These are phyloP conservation scores for Philopedon plagiatum DNA, from an alignment of 2,888 invertebrate genomes.

Conservation along the genomic window DNA sequence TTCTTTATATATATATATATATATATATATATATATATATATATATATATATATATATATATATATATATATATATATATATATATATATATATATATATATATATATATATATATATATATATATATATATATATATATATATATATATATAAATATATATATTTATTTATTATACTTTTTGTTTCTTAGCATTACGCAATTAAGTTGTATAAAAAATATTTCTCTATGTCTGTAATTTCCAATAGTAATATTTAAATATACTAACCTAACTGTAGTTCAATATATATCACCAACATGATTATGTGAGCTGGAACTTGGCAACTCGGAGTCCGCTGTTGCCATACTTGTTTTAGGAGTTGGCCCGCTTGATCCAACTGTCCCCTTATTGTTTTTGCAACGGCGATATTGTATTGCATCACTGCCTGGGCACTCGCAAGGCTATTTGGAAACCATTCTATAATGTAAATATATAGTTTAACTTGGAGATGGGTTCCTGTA, in stretches of 20 bases:
- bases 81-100: no score
- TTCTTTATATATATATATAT: no score
- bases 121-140: no score
- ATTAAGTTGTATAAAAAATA: no score
- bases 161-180: no score
- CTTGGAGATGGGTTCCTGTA: not conserved
- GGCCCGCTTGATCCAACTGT: conserved; percentile 76
- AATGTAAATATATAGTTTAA: conserved; percentile 30
- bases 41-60: no score
- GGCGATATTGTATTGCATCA: conserved; percentile 84
- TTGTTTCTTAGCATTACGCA: no score
- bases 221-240: no score
- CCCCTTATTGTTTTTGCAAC: conserved; percentile 82
- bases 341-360: conserved; percentile 70
- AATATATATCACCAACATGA: conserved; percentile 77
- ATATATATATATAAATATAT: no score
- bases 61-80: no score
- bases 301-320: conserved; percentile 75
- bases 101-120: no score
- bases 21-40: no score
- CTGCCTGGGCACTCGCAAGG: conserved; percentile 77
- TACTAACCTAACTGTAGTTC: conserved; percentile 75
- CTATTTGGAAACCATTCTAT: conserved; percentile 77
- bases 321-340: conserved; percentile 68
- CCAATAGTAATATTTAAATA: not conserved